Evolutionary conservation across 1,140 invertebrate species (phyloP).

Genomic region (Listronotus bonariensis): DNA sequence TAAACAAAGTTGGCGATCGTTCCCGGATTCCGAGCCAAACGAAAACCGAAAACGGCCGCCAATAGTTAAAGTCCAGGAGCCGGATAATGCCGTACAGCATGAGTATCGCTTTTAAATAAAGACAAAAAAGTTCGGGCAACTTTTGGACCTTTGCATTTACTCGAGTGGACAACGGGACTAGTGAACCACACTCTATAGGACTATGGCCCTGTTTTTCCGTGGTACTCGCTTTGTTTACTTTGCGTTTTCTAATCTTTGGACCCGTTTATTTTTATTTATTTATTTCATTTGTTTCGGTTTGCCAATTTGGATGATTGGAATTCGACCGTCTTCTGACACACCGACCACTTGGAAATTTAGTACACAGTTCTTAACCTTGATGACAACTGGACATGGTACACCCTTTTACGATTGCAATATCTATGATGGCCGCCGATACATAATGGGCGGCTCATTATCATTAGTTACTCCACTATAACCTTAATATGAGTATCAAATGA

Average conservation of each 20-base stretch:
- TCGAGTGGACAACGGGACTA: neutral
- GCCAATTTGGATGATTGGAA: too few species aligned
- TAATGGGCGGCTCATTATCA: too few species aligned
- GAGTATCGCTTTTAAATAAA: constrained; percentile 12
- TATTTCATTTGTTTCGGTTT: too few species aligned
- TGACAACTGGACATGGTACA: too few species aligned
- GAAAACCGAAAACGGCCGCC: neutral
- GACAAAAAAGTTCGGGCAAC: constrained; percentile 9
- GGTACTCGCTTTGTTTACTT: neutral
- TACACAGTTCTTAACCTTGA: too few species aligned
- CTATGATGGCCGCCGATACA: too few species aligned
- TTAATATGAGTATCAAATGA: too few species aligned
- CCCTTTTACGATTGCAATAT: too few species aligned
- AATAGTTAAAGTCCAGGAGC: constrained; percentile 9
- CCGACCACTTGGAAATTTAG: too few species aligned
- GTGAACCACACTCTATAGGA: neutral
- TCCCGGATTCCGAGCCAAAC: constrained; percentile 6
- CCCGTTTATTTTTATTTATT: too few species aligned
- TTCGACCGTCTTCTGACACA: too few species aligned
- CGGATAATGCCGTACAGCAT: constrained; percentile 8
- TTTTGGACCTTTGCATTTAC: constrained; percentile 6
- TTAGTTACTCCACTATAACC: too few species aligned
- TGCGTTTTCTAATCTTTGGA: neutral
- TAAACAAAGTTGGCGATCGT: constrained; percentile 14
- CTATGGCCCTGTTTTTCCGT: neutral